These are phyloP conservation scores for Drosophila ironensis DNA, from an alignment of 1,140 invertebrate genomes.

Conservation along the genomic window DNA sequence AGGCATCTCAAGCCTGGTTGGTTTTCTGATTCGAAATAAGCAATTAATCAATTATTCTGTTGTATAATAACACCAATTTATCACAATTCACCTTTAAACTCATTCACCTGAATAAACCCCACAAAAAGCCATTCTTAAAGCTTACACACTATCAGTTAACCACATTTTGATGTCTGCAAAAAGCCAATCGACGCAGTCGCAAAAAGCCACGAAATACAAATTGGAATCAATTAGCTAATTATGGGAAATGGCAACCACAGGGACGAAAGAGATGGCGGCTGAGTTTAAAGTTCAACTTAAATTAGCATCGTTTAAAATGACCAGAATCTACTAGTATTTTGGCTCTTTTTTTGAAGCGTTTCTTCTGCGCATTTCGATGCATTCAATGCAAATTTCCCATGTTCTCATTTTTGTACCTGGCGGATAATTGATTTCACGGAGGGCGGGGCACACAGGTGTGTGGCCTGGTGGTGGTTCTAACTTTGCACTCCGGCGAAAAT, in stretches of 20 bases:
- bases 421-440: constrained; percentile 52
- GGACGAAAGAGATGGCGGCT: not conserved
- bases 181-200: constrained; percentile 37
- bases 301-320: constrained; percentile 1
- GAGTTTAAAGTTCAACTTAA: constrained; percentile 13
- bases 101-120: constrained; percentile 17
- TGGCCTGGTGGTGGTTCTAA: constrained; percentile 46
- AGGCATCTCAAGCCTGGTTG: too few species aligned
- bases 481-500: constrained; percentile 72
- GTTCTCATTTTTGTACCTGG: too few species aligned
- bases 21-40: too few species aligned
- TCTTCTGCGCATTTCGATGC: not conserved
- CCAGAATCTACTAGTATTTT: too few species aligned
- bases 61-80: too few species aligned
- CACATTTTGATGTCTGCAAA: constrained; percentile 57
- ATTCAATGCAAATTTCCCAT: constrained; percentile 11
- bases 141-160: constrained; percentile 23
- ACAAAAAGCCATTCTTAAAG: constrained; percentile 56
- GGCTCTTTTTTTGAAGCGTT: too few species aligned
- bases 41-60: too few species aligned
- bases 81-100: constrained; percentile 7
- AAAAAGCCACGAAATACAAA: constrained; percentile 56
- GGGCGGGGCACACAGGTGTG: not conserved
- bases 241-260: constrained; percentile 45
- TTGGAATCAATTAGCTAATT: constrained; percentile 78